A percentile compares a stretch with the other conserved stretches of the same genome.
Conservation (phyloP, 2,113 vertebrate species). For the Clupea harengus region DNA sequence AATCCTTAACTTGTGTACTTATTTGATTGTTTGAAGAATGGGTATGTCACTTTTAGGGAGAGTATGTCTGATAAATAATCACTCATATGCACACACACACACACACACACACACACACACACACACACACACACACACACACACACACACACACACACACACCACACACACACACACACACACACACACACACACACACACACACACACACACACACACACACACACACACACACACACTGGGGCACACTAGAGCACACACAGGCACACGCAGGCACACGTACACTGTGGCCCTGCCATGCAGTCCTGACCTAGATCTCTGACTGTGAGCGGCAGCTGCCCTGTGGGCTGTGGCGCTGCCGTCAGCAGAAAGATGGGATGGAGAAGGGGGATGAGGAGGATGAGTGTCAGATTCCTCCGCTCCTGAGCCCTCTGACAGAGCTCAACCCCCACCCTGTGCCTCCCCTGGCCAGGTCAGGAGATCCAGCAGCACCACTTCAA, state of each 20-base stretch:
- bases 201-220: not conserved
- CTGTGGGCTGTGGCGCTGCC: conserved; percentile 60
- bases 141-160: conserved; percentile 1
- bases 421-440: conserved; percentile 53
- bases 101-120: not conserved
- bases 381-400: conserved; percentile 62
- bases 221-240: conserved; percentile 12
- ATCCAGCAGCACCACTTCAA: not conserved
- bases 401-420: conserved; percentile 74
- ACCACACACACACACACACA: not conserved
- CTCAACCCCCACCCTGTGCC: conserved; percentile 46
- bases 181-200: conserved; percentile 2
- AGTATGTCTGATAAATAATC: not conserved
- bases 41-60: too few species aligned
- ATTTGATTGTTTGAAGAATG: too few species aligned
- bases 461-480: not conserved
- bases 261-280: not conserved
- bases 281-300: not conserved
- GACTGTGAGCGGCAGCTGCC: conserved; percentile 59
- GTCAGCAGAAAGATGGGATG: conserved; percentile 63
- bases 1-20: too few species aligned
- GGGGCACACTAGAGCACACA: not conserved
- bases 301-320: conserved; percentile 69
- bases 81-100: not conserved
- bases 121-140: conserved; percentile 8